Conservation (phyloP, 1,140 invertebrate genomes). For the Ylistrum balloti region DNA sequence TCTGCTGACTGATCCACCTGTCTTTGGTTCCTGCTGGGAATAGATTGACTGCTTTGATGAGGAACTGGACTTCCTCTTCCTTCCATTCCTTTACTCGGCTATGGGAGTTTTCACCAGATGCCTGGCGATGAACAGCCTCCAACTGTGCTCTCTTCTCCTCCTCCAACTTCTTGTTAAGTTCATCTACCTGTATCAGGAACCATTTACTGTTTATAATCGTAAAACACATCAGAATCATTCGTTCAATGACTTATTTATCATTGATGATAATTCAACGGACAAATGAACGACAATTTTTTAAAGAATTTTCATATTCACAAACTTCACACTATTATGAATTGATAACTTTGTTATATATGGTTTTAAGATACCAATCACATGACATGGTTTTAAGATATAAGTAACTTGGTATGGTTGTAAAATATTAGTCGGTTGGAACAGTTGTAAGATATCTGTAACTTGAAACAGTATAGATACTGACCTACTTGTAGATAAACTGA, state of each 20-base stretch:
- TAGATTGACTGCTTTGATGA: conserved; percentile 97
- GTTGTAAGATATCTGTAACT: too few species aligned
- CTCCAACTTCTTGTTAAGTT: conserved; percentile 89
- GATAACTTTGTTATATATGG: too few species aligned
- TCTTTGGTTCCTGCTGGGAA: conserved; percentile 98
- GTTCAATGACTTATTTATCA: too few species aligned
- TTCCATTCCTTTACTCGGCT: conserved; percentile 87
- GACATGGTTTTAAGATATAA: too few species aligned
- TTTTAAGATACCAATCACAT: too few species aligned
- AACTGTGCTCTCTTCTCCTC: conserved; percentile 87
- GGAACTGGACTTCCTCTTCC: conserved; percentile 90
- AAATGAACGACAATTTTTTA: too few species aligned
- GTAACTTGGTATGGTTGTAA: too few species aligned
- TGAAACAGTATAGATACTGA: neutral
- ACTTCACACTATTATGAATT: too few species aligned
- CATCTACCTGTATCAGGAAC: conserved; percentile 84
- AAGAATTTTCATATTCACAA: too few species aligned
- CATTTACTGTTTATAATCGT: neutral
- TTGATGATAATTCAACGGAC: too few species aligned
- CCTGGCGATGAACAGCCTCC: conserved; percentile 80
- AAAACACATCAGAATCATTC: neutral
- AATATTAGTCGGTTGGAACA: too few species aligned
- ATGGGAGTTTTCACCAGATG: conserved; percentile 59
- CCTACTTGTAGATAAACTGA: too few species aligned
- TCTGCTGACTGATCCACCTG: conserved; percentile 82